phyloP scores from a whole-genome alignment of 2,888 invertebrate species.

The Tiphia femorata region DNA sequence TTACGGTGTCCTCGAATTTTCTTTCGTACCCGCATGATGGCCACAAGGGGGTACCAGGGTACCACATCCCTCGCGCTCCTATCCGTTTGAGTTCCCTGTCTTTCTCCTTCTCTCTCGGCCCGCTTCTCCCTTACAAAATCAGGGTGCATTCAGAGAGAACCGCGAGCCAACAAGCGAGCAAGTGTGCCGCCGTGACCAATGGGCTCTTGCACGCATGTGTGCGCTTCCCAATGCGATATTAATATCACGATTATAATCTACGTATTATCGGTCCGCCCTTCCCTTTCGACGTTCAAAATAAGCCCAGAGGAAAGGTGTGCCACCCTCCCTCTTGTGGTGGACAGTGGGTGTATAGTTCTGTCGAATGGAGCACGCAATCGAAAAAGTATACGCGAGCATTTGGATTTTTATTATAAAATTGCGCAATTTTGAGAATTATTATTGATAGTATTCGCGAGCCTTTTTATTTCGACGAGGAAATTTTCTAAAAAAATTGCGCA shows the following conservation, averaged over 20 bases:
- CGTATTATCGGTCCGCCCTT: conserved; percentile 63
- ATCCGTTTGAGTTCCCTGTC: too few relatives aligned
- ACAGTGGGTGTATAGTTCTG: neutral
- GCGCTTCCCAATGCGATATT: conserved; percentile 69
- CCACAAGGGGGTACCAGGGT: conserved; percentile 18
- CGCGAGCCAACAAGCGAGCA: conserved; percentile 58
- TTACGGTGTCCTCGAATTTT: neutral
- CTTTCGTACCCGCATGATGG: conserved; percentile 16
- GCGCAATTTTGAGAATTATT: too few relatives aligned
- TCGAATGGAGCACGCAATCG: too few relatives aligned
- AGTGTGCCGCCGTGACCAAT: conserved; percentile 69
- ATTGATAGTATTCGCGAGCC: too few relatives aligned
- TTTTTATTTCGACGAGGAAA: too few relatives aligned
- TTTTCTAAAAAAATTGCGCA: too few relatives aligned
- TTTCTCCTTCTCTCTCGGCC: too few relatives aligned
- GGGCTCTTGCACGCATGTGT: conserved; percentile 67
- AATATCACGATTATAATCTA: conserved; percentile 69
- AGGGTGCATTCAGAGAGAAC: conserved; percentile 62
- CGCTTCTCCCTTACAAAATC: conserved; percentile 61
- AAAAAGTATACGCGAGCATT: too few relatives aligned
- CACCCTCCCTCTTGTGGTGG: conserved; percentile 20
- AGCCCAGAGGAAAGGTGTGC: conserved; percentile 31
- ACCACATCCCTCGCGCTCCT: too few relatives aligned
- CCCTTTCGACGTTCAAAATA: conserved; percentile 42
- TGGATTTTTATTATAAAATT: too few relatives aligned